A percentile compares a stretch with the other conserved stretches of the same genome.
Conservation (phyloP, 2,113 vertebrate genomes). For the Potamarius usumacintae region DNA sequence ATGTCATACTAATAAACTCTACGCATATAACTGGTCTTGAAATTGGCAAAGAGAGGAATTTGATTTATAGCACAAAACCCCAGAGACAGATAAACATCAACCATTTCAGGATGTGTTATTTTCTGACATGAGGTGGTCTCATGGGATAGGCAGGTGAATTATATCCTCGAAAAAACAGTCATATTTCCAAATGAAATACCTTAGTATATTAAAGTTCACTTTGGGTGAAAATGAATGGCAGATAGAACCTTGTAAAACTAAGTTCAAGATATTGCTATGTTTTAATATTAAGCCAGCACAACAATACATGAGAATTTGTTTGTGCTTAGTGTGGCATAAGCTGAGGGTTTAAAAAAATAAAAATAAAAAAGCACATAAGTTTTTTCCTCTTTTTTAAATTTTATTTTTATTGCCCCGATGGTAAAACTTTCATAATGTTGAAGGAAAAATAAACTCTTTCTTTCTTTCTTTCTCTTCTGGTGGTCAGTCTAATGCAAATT, state of each 20-base stretch:
- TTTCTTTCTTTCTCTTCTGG: too few relatives aligned
- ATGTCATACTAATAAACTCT: background rate
- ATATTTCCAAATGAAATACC: slow-evolving; percentile 21
- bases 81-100: background rate
- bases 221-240: background rate
- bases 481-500: too few relatives aligned
- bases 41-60: slow-evolving; percentile 9
- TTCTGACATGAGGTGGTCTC: background rate
- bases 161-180: slow-evolving; percentile 32
- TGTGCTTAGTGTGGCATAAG: background rate
- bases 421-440: too few relatives aligned
- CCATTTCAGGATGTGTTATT: background rate
- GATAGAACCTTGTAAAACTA: background rate
- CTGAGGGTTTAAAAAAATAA: too few relatives aligned
- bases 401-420: too few relatives aligned
- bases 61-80: slow-evolving; percentile 14
- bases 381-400: background rate
- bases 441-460: too few relatives aligned
- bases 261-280: background rate
- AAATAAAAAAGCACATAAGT: too few relatives aligned
- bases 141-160: slow-evolving; percentile 18
- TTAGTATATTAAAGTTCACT: background rate
- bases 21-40: slow-evolving; percentile 16
- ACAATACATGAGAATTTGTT: background rate
- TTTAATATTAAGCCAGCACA: background rate